These are phyloP conservation scores for Gortyna flavago DNA, from an alignment of 2,888 invertebrate species.

Conservation along the genomic window DNA sequence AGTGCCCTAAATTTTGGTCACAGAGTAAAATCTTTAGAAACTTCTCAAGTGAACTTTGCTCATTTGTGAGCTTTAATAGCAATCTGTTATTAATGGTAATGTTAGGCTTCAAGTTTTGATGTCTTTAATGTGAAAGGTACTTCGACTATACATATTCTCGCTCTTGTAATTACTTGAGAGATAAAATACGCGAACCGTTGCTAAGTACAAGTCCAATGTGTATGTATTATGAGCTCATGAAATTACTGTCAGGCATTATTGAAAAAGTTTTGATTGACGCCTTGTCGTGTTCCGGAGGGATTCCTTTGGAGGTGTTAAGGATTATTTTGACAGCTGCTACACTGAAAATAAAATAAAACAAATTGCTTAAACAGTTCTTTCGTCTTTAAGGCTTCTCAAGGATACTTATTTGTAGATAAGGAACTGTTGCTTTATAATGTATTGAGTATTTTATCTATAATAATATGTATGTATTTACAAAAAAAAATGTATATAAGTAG, in stretches of 20 bases:
- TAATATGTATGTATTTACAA: too few species aligned
- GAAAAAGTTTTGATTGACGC: slow-evolving; percentile 51
- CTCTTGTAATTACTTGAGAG: slow-evolving; percentile 37
- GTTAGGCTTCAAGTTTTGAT: slow-evolving; percentile 56
- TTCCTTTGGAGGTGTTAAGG: slow-evolving; percentile 2
- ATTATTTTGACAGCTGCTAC: slow-evolving; percentile 15
- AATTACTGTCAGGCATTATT: slow-evolving; percentile 34
- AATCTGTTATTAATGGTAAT: slow-evolving; percentile 56
- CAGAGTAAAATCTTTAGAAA: slow-evolving; percentile 59
- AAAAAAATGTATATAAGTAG: too few species aligned
- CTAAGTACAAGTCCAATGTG: slow-evolving; percentile 3
- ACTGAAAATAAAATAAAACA: slow-evolving; percentile 5
- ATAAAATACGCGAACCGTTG: slow-evolving; percentile 35
- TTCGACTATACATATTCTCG: slow-evolving; percentile 33
- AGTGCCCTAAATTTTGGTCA: slow-evolving; percentile 59
- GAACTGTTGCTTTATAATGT: not conserved
- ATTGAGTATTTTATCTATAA: too few species aligned
- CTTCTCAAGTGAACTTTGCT: slow-evolving; percentile 52
- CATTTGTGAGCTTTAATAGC: slow-evolving; percentile 58
- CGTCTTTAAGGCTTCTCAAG: not conserved
- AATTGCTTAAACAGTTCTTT: not conserved
- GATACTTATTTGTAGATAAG: not conserved
- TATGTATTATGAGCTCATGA: slow-evolving; percentile 14
- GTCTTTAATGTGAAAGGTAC: slow-evolving; percentile 33
- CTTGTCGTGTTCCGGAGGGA: slow-evolving; percentile 9